Conservation (phyloP, 2,113 vertebrate genomes). For the Antennarius striatus region DNA sequence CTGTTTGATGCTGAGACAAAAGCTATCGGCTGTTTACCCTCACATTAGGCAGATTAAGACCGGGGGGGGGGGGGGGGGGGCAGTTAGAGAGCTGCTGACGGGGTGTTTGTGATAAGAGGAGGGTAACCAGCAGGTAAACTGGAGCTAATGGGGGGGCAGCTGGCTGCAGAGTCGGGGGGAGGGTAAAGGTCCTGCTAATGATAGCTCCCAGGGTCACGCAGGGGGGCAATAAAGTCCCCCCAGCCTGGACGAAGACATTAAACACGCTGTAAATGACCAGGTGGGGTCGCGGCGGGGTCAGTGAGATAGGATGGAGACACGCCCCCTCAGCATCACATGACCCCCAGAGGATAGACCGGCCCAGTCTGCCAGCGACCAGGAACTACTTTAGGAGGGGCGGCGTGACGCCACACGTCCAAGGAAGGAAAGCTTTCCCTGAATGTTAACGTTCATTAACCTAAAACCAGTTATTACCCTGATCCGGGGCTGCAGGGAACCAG, state of each 20-base stretch:
- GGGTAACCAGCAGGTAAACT: conserved; percentile 44
- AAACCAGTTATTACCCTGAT: no score
- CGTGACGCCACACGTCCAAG: no score
- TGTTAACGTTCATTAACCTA: no score
- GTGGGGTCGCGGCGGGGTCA: neutral
- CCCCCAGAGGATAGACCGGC: no score
- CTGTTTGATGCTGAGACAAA: conserved; percentile 71
- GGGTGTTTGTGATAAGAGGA: conserved; percentile 52
- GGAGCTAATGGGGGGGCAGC: conserved; percentile 59
- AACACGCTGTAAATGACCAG: no score
- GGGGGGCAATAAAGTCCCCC: conserved; percentile 9
- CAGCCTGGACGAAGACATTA: conserved; percentile 10
- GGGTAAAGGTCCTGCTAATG: conserved; percentile 56
- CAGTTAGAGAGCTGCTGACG: conserved; percentile 38
- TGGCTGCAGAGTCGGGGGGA: conserved; percentile 48
- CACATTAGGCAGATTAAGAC: conserved; percentile 68
- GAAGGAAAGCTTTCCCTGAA: no score
- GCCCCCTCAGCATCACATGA: conserved; percentile 19
- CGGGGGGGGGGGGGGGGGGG: neutral
- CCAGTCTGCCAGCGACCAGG: no score
- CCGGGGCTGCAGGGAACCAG: no score
- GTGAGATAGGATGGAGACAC: conserved; percentile 23
- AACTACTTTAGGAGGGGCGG: no score
- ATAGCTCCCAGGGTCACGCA: conserved; percentile 47
- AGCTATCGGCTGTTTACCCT: conserved; percentile 70